Evolutionary conservation across 2,113 vertebrate species (phyloP), one percentile per base, ranked within the genome.

Genomic region (Apeltes quadracus): DNA sequence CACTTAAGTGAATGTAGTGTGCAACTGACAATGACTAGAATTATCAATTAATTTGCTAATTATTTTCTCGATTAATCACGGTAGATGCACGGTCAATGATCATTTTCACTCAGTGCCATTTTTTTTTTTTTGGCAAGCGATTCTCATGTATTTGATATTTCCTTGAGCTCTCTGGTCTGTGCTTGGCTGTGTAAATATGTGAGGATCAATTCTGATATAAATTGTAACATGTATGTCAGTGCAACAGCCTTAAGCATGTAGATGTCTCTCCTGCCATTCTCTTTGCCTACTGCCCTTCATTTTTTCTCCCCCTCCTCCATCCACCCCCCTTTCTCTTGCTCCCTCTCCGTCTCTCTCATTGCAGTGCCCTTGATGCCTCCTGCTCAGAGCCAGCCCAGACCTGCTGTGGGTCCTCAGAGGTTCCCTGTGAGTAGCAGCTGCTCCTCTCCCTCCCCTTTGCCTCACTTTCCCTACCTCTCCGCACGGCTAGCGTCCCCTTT

Each of bases 351-450:
- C 76, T 53, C 81, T 90, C 86, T 88, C 91, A 90, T 95, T 93
- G 89, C 93, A 99, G 98, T 97, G 94, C 96, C 98, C 91, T 94
- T 98, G 94, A 94, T 98, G 92, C 95, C 98, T 76, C 96, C 97
- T 75, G 93, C 94, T 89, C 98, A 96, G 18, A 95, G 94, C 95
- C 98, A 97, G 91, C 95, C 96, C 84, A 96, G 98, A 94, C 96
- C 96, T 88, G 94, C 95, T 61, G 94, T 96, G 85, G 95, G 95
- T 91, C 95, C 96, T 93, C 98, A 96, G 94, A 96, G 98, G 94
- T 97, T 98, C 92, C 95, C 96, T 25, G 98, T 99, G 94, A 98
- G 97, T 96, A 95, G 94, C 93, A 93, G 91, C 94, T 93, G 92
- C 91, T 92, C 89, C 88, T 91, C 90, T 89, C 89, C 76, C 84